Evolutionary conservation across 2,797 vertebrate species (phyloP).

Genomic region (Champsocephalus esox): DNA sequence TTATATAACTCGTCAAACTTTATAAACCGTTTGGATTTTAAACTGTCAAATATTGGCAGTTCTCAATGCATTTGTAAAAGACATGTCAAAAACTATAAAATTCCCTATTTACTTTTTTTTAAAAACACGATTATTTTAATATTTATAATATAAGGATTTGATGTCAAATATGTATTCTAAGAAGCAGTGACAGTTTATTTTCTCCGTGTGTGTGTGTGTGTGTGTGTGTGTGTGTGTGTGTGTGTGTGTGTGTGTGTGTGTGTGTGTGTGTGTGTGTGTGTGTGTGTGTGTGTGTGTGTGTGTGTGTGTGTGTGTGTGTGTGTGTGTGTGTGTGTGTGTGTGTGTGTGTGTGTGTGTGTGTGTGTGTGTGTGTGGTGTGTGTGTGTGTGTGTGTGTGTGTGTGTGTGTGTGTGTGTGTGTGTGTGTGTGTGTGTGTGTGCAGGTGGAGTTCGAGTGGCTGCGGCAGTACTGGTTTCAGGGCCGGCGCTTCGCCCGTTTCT

Average conservation of each 20-base stretch:
- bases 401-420: conserved; percentile 7
- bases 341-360: conserved; percentile 9
- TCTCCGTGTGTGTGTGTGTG: conserved; percentile 29
- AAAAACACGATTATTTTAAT: too few relatives aligned
- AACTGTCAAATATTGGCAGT: too few relatives aligned
- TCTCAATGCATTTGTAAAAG: too few relatives aligned
- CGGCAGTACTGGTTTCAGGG: conserved; percentile 99
- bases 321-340: conserved; percentile 26
- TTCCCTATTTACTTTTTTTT: neutral
- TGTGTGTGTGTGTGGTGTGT: conserved; percentile 15
- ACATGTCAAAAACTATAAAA: too few relatives aligned
- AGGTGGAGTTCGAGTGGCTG: conserved; percentile 98
- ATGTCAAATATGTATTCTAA: too few relatives aligned
- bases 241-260: conserved; percentile 11
- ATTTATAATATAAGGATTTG: too few relatives aligned
- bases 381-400: conserved; percentile 26
- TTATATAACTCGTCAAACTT: too few relatives aligned
- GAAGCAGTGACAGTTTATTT: neutral
- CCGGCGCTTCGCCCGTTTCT: conserved; percentile 90
- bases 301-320: conserved; percentile 7
- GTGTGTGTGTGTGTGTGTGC: conserved; percentile 37
- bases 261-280: conserved; percentile 21
- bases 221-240: neutral
- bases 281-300: conserved; percentile 15
- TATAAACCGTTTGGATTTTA: too few relatives aligned